phyloP scores from a whole-genome alignment of 2,797 vertebrate genomes.

The Arrhamphus sclerolepis region DNA sequence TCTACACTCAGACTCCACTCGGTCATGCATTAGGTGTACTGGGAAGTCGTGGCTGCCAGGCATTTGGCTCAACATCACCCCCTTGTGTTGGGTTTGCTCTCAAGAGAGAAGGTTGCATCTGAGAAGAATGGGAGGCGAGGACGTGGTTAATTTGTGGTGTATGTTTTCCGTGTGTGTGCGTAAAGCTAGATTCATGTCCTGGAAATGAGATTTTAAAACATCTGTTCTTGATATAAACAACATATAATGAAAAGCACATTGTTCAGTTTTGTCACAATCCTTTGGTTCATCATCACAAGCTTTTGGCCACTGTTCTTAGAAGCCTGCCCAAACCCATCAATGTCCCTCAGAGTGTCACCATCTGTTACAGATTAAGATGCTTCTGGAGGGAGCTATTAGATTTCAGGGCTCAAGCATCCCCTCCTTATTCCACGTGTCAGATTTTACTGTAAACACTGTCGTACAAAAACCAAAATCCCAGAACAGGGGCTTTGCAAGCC shows the following conservation, averaged over 20 bases:
- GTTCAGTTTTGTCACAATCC: constrained; percentile 71
- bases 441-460: constrained; percentile 80
- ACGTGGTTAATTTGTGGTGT: constrained; percentile 35
- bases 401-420: constrained; percentile 67
- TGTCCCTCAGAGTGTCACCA: constrained; percentile 71
- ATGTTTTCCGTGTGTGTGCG: constrained; percentile 19
- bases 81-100: constrained; percentile 47
- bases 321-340: constrained; percentile 70
- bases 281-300: constrained; percentile 64
- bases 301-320: constrained; percentile 61
- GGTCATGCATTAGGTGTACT: constrained; percentile 10
- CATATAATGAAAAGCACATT: constrained; percentile 69
- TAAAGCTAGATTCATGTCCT: constrained; percentile 40
- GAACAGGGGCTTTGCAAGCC: constrained; percentile 58
- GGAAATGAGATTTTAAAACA: constrained; percentile 54
- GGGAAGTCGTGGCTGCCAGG: constrained; percentile 17
- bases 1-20: constrained; percentile 35
- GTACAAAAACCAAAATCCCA: constrained; percentile 75
- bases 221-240: constrained; percentile 72
- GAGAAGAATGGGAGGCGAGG: constrained; percentile 20
- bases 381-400: constrained; percentile 72
- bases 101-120: constrained; percentile 1
- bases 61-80: constrained; percentile 55
- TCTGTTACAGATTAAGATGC: constrained; percentile 79
- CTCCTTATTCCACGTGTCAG: constrained; percentile 74